A percentile compares a stretch with the other conserved stretches of the same genome.
Evolutionary conservation across 2,113 vertebrate genomes (phyloP).

Genomic region (Tyto alba): DNA sequence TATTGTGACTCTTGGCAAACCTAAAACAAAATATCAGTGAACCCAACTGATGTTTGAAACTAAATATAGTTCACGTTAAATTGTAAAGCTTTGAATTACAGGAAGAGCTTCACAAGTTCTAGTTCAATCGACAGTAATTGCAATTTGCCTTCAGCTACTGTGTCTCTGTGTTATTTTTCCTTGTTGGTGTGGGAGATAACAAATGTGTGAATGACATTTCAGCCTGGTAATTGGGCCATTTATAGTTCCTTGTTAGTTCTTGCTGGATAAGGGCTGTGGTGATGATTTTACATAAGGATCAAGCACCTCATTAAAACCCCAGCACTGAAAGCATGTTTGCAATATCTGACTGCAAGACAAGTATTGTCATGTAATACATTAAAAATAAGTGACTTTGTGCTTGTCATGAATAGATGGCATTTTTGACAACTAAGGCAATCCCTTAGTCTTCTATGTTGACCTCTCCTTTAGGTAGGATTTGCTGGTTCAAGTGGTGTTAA

Average conservation of each 20-base stretch:
- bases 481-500: not conserved
- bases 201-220: conserved; percentile 56
- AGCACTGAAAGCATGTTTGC: not conserved
- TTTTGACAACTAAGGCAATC: not conserved
- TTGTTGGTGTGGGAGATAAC: conserved; percentile 56
- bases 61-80: not conserved
- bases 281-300: conserved; percentile 31
- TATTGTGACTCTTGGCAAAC: not conserved
- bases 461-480: not conserved
- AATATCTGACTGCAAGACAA: not conserved
- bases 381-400: not conserved
- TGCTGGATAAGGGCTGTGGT: not conserved
- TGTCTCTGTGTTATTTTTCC: conserved; percentile 45
- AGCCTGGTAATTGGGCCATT: conserved; percentile 56
- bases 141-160: conserved; percentile 50
- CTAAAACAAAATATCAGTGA: not conserved
- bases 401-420: not conserved
- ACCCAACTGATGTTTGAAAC: not conserved
- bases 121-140: conserved; percentile 46
- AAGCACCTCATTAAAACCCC: conserved; percentile 45
- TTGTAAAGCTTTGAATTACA: conserved; percentile 52
- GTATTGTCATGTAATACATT: not conserved
- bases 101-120: not conserved
- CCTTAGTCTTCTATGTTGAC: not conserved
- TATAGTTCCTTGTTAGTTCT: conserved; percentile 60